Conservation (phyloP, 2,797 vertebrate species). For the Odontamblyopus rebecca region DNA sequence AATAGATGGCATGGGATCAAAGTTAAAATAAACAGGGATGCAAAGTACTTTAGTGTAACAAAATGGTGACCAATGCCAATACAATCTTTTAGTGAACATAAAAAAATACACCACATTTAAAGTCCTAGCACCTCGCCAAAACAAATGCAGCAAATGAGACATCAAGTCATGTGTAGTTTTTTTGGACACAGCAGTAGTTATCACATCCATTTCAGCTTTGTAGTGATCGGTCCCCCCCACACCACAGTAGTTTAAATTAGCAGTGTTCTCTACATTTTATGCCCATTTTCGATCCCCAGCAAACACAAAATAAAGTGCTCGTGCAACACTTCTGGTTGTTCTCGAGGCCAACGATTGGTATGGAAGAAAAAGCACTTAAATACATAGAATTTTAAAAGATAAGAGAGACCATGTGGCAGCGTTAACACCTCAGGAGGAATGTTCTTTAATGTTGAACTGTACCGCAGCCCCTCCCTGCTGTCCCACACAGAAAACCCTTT, state of each 20-base stretch:
- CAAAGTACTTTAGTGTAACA: slow-evolving; percentile 82
- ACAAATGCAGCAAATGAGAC: slow-evolving; percentile 77
- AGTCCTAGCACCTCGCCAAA: slow-evolving; percentile 56
- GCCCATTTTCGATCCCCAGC: slow-evolving; percentile 39
- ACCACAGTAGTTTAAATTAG: slow-evolving; percentile 46
- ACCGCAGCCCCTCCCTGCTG: slow-evolving; percentile 52
- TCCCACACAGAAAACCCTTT: slow-evolving; percentile 47
- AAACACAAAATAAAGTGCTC: slow-evolving; percentile 77
- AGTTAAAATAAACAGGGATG: slow-evolving; percentile 82
- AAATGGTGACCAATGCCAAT: slow-evolving; percentile 79
- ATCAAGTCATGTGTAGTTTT: slow-evolving; percentile 63
- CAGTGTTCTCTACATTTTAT: slow-evolving; percentile 28
- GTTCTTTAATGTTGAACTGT: slow-evolving; percentile 77
- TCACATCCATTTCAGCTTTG: slow-evolving; percentile 50
- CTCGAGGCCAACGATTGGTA: slow-evolving; percentile 70
- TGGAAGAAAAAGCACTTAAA: slow-evolving; percentile 64
- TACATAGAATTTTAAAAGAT: slow-evolving; percentile 22
- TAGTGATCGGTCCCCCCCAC: slow-evolving; percentile 53
- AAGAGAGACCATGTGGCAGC: slow-evolving; percentile 66
- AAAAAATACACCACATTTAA: slow-evolving; percentile 80
- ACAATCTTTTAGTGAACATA: slow-evolving; percentile 84
- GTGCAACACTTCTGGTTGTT: slow-evolving; percentile 76
- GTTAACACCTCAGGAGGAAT: slow-evolving; percentile 73
- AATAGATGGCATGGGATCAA: slow-evolving; percentile 86
- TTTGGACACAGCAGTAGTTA: slow-evolving; percentile 75